Evolutionary conservation across 2,113 vertebrate genomes (phyloP).

Genomic region (Pluvianellus socialis): DNA sequence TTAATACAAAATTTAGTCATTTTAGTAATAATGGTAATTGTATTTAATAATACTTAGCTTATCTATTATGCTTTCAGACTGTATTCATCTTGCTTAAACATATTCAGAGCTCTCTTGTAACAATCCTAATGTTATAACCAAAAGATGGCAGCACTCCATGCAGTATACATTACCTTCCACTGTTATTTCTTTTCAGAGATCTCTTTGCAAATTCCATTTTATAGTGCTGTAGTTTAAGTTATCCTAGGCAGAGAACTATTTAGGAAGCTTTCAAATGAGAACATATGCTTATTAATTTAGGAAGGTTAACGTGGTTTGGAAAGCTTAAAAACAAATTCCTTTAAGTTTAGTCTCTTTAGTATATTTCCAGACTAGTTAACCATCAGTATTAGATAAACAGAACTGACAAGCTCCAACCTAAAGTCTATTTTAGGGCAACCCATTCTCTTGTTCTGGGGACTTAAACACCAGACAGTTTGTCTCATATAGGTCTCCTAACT

Average conservation of each 20-base stretch:
- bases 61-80: background rate
- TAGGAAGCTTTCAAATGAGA: background rate
- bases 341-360: background rate
- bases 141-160: slow-evolving; percentile 62
- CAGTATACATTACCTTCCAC: background rate
- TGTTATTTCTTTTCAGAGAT: background rate
- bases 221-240: background rate
- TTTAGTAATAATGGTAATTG: background rate
- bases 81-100: background rate
- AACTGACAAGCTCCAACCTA: background rate
- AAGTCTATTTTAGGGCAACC: background rate
- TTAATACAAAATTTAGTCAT: background rate
- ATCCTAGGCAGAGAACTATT: background rate
- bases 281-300: background rate
- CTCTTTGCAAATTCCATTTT: background rate
- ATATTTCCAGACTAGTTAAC: background rate
- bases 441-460: background rate
- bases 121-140: slow-evolving; percentile 28
- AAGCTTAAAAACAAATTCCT: background rate
- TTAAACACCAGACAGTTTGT: background rate
- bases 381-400: background rate
- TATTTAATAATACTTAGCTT: background rate
- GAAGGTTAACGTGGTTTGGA: background rate
- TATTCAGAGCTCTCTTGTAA: background rate
- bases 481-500: background rate